Evolutionary conservation across 1,140 invertebrate species (phyloP).

Genomic region (Andricus grossulariae): DNA sequence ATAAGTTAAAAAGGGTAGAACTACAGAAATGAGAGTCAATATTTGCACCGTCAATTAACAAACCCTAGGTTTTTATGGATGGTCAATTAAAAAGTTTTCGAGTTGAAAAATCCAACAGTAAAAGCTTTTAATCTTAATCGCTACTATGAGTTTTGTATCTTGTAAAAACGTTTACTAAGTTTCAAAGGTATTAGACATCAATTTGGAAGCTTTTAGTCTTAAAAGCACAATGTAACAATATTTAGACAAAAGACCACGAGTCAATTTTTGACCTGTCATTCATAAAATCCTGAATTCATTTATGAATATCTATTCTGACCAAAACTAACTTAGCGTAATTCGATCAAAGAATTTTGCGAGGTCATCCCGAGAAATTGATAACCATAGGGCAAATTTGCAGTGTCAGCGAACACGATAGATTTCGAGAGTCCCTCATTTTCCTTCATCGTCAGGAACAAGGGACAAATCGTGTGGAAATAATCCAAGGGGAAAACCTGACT

Average conservation of each 20-base stretch:
- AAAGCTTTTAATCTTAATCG: not conserved
- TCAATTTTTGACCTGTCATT: too few relatives aligned
- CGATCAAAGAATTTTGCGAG: not conserved
- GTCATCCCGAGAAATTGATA: not conserved
- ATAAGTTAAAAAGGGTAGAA: not conserved
- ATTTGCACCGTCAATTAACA: conserved; percentile 54
- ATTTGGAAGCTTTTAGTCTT: too few relatives aligned
- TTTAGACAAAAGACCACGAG: too few relatives aligned
- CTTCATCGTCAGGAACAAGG: conserved; percentile 8
- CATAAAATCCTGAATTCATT: too few relatives aligned
- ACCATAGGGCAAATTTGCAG: not conserved
- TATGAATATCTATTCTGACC: too few relatives aligned
- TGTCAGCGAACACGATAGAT: not conserved
- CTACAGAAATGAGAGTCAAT: conserved; percentile 33
- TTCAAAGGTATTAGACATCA: too few relatives aligned
- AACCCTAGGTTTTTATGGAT: not conserved
- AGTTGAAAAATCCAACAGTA: not conserved
- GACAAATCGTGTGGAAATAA: conserved; percentile 17
- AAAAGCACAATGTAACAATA: too few relatives aligned
- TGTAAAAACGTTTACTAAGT: too few relatives aligned
- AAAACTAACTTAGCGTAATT: too few relatives aligned
- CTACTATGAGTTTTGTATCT: too few relatives aligned
- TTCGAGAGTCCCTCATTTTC: not conserved
- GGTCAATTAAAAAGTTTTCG: not conserved
- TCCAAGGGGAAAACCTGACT: conserved; percentile 8